These are phyloP conservation scores for Phalacrocorax pelagicus DNA, from an alignment of 2,113 vertebrate species.

Conservation along the genomic window DNA sequence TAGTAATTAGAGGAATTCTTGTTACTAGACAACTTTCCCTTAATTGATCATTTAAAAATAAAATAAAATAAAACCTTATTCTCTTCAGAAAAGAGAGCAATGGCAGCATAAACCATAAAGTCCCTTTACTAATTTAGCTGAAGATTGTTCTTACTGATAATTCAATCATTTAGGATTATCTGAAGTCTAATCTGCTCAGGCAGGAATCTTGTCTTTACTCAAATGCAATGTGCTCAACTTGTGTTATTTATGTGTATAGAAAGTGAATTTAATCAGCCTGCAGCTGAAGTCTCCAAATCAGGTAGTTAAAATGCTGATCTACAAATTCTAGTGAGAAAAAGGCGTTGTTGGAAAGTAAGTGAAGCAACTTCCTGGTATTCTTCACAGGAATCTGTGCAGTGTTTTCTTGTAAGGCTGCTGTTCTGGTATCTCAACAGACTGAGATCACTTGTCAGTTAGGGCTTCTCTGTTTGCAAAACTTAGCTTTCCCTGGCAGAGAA, in stretches of 20 bases:
- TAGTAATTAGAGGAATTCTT: constrained; percentile 72
- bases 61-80: constrained; percentile 52
- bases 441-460: background rate
- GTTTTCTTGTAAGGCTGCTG: background rate
- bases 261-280: background rate
- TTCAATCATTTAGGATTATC: constrained; percentile 17
- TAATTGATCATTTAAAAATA: constrained; percentile 68
- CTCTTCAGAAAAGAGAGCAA: constrained; percentile 16
- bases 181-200: background rate
- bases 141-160: background rate
- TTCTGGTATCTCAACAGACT: background rate
- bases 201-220: background rate
- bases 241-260: background rate
- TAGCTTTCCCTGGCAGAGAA: background rate
- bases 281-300: background rate
- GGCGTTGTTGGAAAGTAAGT: background rate
- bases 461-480: background rate
- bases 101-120: background rate
- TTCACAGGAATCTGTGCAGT: background rate
- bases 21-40: constrained; percentile 61
- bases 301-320: background rate
- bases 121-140: constrained; percentile 37
- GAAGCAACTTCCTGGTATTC: background rate
- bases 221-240: background rate
- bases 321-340: constrained; percentile 16